Evolutionary conservation across 2,113 vertebrate genomes (phyloP).

Genomic region (Notechis scutatus): DNA sequence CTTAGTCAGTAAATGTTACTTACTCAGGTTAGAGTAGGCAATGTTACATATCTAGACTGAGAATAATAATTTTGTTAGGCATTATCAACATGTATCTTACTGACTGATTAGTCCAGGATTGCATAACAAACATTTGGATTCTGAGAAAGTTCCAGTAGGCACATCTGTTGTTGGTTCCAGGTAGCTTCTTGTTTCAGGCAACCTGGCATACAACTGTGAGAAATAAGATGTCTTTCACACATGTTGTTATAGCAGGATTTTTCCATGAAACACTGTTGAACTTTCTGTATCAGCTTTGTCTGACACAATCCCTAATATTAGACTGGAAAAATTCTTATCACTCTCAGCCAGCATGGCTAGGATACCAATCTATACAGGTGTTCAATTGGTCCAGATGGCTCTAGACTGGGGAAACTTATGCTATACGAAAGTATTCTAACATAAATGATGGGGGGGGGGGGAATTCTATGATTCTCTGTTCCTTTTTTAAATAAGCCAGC

Average conservation of each 20-base stretch:
- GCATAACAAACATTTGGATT: neutral
- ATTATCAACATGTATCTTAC: neutral
- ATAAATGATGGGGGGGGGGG: neutral
- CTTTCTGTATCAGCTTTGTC: neutral
- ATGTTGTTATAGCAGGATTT: neutral
- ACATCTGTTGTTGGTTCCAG: neutral
- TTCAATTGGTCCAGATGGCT: neutral
- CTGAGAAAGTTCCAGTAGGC: neutral
- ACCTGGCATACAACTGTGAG: neutral
- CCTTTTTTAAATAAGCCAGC: neutral
- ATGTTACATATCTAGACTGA: neutral
- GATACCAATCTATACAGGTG: neutral
- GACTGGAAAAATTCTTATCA: neutral
- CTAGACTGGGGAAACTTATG: neutral
- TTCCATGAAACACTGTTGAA: neutral
- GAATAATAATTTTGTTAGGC: neutral
- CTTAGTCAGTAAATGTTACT: neutral
- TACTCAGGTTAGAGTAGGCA: neutral
- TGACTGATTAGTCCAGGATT: neutral
- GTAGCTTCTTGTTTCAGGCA: neutral
- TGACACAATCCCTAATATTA: neutral
- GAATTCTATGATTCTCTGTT: neutral
- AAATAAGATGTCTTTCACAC: neutral
- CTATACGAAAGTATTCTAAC: neutral
- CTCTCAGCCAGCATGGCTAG: neutral